Conservation (phyloP, 2,888 invertebrate species). For the Tenthredo amoena region DNA sequence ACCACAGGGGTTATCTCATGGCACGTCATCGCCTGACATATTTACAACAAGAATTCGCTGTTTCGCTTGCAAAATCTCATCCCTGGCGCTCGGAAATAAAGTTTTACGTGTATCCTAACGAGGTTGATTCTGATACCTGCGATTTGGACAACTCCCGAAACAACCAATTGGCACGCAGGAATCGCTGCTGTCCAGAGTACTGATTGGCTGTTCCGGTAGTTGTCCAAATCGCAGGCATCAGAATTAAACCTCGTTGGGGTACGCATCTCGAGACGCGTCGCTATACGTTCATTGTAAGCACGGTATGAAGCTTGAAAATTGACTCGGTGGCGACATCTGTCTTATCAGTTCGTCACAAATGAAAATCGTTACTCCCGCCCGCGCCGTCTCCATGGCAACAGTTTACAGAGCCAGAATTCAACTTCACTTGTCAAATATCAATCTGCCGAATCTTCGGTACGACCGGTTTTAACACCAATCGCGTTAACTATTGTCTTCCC, state of each 20-base stretch:
- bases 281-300: neutral
- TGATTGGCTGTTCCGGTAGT: no score
- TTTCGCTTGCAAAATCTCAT: neutral
- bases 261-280: neutral
- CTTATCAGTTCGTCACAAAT: neutral
- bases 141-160: no score
- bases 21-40: conserved; percentile 25
- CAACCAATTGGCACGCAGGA: no score
- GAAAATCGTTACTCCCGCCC: conserved; percentile 13
- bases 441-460: conserved; percentile 66
- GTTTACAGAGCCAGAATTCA: conserved; percentile 70
- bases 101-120: neutral
- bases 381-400: conserved; percentile 68
- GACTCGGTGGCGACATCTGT: conserved; percentile 13
- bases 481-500: conserved; percentile 11
- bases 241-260: neutral
- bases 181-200: no score
- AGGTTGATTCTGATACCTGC: no score
- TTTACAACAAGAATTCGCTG: neutral
- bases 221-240: no score
- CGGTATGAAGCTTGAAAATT: neutral
- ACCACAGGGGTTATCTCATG: conserved; percentile 2
- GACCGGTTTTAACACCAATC: conserved; percentile 60
- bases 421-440: conserved; percentile 65
- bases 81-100: neutral